A percentile compares a stretch with the other conserved stretches of the same genome.
phyloP scores from a whole-genome alignment of 2,113 vertebrate genomes.

The Pseudopipra pipra region DNA sequence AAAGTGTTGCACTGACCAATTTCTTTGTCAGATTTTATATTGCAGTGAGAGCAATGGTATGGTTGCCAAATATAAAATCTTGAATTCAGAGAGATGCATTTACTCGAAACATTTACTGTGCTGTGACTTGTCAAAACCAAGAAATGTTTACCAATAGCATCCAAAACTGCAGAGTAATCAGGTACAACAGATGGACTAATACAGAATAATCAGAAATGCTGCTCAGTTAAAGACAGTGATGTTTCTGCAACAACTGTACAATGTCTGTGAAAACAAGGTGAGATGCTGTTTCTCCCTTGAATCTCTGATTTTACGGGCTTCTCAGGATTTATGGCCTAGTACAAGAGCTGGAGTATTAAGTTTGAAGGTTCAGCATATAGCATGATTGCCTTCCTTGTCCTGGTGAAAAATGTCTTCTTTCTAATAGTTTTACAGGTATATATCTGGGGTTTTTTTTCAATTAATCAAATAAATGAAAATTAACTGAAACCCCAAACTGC shows the following conservation, averaged over 20 bases:
- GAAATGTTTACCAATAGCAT: background rate
- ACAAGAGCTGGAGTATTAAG: background rate
- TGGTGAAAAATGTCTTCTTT: background rate
- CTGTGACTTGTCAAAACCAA: background rate
- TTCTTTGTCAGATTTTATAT: background rate
- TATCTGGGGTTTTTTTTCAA: background rate
- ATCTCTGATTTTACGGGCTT: background rate
- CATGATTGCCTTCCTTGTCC: background rate
- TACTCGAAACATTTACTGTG: background rate
- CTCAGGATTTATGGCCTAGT: background rate
- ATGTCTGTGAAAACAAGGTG: background rate
- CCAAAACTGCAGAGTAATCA: background rate
- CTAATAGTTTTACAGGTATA: background rate
- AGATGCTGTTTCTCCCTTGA: background rate
- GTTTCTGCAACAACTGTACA: background rate
- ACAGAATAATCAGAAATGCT: background rate
- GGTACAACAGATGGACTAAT: background rate
- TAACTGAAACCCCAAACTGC: background rate
- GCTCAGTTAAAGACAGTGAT: background rate
- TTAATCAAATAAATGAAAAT: background rate
- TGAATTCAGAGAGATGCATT: background rate
- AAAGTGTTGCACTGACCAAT: background rate
- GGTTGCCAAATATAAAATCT: background rate
- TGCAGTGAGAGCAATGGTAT: background rate
- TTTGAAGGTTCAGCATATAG: background rate